A percentile compares a stretch with the other conserved stretches of the same genome.
Conservation (phyloP, 2,888 invertebrate species). For the Cerceris ruficornis region DNA sequence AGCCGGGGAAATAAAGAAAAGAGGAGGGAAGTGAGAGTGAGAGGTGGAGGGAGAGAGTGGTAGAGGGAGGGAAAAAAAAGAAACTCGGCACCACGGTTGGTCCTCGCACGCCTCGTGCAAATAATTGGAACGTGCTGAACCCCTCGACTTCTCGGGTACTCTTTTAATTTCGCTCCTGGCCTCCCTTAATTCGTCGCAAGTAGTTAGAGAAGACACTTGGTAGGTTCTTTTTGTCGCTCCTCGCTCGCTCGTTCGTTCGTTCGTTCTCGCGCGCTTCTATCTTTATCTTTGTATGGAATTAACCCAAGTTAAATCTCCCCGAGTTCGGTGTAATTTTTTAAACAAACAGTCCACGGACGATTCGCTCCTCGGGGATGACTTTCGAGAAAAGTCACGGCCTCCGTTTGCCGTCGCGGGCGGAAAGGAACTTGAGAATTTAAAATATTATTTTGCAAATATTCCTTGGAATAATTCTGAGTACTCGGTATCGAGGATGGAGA, state of each 20-base stretch:
- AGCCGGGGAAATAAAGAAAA: conserved; percentile 46
- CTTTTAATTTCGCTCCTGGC: conserved; percentile 71
- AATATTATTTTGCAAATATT: too few relatives aligned
- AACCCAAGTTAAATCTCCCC: conserved; percentile 47
- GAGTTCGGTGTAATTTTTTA: conserved; percentile 30
- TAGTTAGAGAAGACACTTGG: conserved; percentile 65
- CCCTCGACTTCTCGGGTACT: conserved; percentile 64
- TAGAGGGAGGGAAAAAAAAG: conserved; percentile 20
- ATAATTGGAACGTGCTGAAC: conserved; percentile 72
- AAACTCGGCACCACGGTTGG: conserved; percentile 52
- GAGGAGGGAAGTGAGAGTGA: not conserved
- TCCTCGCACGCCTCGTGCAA: conserved; percentile 63
- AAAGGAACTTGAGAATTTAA: too few relatives aligned
- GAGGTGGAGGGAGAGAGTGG: too few relatives aligned
- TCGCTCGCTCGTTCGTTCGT: not conserved
- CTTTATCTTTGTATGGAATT: conserved; percentile 62
- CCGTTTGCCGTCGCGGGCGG: too few relatives aligned
- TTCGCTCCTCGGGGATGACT: not conserved
- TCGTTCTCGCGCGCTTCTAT: conserved; percentile 13
- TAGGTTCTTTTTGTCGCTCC: conserved; percentile 28
- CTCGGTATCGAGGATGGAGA: too few relatives aligned
- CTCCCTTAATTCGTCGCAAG: conserved; percentile 72
- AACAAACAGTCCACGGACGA: conserved; percentile 9
- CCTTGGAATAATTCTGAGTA: too few relatives aligned
- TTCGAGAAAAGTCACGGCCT: not conserved